Base-by-base conservation (phyloP, 2,797 vertebrate species). In the Catharus ustulatus region DNA sequence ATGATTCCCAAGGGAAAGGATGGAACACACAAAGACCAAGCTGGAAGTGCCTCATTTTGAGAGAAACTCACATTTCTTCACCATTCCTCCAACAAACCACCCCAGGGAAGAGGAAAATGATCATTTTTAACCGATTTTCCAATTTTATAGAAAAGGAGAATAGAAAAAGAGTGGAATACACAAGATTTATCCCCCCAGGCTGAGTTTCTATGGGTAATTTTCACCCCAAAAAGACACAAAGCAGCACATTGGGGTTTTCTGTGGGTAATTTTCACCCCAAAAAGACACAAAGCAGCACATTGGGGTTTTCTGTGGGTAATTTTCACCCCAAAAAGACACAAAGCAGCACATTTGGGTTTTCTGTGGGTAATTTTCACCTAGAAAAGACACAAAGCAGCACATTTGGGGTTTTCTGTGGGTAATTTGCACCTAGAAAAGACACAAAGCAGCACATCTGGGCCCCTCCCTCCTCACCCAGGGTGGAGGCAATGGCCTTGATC, bases 401-500 rank as follows among this genome's bases (percentile, higher is more conserved):
- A 1, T 11, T 62, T n/a, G 26, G 22, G 34, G 32, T 4, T 5
- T 48, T 58, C 13, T 15, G 10, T 1, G 4, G 1, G 1, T 3
- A 3, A n/a, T 82, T 54, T 11, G n/a, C 52, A 18, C 6, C 2
- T 13, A 10, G 0, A 13, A 40, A 4, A 52, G 4, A 22, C 2
- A 55, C 17, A 21, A 29, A 13, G n/a, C 8, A 64, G n/a, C 40
- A n/a, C 3, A 1, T 12, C 62, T 26, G 20, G 34, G 29, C 6
- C 10, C 15, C 13, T 55, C 62, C 95, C 15, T 55, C 46, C 96
- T 96, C 84, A 98, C 98, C 97, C 51, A 98, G 51, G 6, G 23
- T 88, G 3, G 84, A 67, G 5, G 95, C 96, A 1, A 98, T 98
- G 13, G 73, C 66, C 63, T 98, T 95, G 15, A 98, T 97, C 6